Percentiles rank a stretch among this genome's conserved stretches.
Conservation (phyloP, 2,797 vertebrate genomes). For the Hipposideros larvatus region DNA sequence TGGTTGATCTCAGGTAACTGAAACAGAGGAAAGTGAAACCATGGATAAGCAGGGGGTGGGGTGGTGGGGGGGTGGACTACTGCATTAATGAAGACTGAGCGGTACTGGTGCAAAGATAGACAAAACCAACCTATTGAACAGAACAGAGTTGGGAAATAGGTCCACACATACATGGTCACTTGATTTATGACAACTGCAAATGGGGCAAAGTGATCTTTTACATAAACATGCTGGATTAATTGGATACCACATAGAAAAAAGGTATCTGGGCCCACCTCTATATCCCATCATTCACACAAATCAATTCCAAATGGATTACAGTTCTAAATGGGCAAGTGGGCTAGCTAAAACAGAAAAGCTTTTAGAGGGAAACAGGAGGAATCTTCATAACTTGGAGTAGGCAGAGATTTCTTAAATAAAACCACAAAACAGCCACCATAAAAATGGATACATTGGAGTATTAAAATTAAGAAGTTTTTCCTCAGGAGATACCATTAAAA, state of each 20-base stretch:
- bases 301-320: background rate
- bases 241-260: background rate
- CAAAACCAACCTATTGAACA: background rate
- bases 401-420: conserved; percentile 18
- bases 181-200: background rate
- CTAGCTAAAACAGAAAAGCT: background rate
- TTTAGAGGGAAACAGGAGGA: background rate
- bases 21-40: background rate
- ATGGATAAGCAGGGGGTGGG: background rate
- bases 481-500: conserved; percentile 1
- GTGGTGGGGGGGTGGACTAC: no score
- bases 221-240: background rate
- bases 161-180: background rate
- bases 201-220: background rate
- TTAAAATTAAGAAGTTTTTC: conserved; percentile 4
- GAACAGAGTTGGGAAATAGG: background rate
- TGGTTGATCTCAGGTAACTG: background rate
- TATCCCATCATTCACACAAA: background rate
- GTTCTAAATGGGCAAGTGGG: background rate
- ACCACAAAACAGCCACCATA: background rate
- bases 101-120: background rate
- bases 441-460: background rate
- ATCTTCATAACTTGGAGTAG: background rate
- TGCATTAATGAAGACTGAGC: background rate
- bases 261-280: background rate